A percentile compares a stretch with the other conserved stretches of the same genome.
phyloP scores from a whole-genome alignment of 2,113 vertebrate species.

The Hucho hucho region DNA sequence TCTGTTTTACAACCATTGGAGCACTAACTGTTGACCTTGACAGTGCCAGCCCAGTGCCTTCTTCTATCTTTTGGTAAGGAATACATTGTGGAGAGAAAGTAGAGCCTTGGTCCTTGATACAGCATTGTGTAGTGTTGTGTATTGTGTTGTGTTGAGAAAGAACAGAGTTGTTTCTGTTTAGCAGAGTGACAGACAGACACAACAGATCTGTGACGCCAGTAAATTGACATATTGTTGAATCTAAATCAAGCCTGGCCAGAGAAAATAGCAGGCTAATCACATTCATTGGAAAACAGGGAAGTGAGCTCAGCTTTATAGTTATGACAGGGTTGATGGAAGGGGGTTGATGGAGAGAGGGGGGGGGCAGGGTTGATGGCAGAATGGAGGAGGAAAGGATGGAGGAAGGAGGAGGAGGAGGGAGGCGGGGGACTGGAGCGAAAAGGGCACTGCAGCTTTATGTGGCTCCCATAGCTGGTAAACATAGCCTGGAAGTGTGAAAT shows the following conservation, averaged over 20 bases:
- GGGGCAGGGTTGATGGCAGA: too few relatives aligned
- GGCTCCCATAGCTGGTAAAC: slow-evolving; percentile 52
- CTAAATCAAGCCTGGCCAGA: slow-evolving; percentile 19
- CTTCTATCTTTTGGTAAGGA: too few relatives aligned
- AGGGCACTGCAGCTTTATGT: slow-evolving; percentile 37
- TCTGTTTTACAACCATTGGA: too few relatives aligned
- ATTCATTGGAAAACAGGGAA: slow-evolving; percentile 38
- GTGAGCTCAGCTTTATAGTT: slow-evolving; percentile 33
- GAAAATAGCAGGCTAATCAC: slow-evolving; percentile 51
- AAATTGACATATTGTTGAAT: slow-evolving; percentile 26
- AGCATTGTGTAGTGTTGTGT: neutral
- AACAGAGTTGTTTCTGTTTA: neutral
- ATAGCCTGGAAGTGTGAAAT: slow-evolving; percentile 56
- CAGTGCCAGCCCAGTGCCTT: too few relatives aligned
- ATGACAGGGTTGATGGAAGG: slow-evolving; percentile 23
- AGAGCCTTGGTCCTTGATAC: too few relatives aligned
- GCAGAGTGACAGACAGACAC: neutral
- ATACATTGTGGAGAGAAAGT: too few relatives aligned
- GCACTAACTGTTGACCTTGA: too few relatives aligned
- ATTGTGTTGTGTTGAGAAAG: neutral
- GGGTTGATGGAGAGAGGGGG: too few relatives aligned
- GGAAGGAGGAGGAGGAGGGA: neutral
- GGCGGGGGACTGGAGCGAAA: slow-evolving; percentile 22
- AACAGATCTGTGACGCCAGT: neutral
- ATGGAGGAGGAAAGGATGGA: neutral